Conservation (phyloP, 2,113 vertebrate species). For the Nyctereutes procyonoides region DNA sequence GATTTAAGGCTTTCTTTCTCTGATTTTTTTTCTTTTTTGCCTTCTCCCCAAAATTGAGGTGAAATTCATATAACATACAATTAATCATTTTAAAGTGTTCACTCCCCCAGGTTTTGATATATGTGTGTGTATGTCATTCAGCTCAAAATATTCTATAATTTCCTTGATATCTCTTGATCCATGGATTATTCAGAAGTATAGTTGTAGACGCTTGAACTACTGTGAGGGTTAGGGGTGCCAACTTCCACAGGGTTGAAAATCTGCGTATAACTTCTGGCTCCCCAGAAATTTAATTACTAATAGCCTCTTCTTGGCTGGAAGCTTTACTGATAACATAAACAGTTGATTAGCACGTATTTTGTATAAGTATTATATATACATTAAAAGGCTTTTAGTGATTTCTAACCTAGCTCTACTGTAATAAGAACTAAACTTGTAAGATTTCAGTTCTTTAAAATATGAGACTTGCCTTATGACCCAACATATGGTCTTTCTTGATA, state of each 20-base stretch:
- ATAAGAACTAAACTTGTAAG: not conserved
- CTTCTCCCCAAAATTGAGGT: not conserved
- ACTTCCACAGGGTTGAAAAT: not conserved
- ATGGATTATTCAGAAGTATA: slow-evolving; percentile 5
- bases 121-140: not conserved
- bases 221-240: not conserved
- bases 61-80: not conserved
- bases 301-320: not conserved
- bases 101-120: not conserved
- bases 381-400: not conserved
- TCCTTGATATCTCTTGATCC: not conserved
- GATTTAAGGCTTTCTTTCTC: not conserved
- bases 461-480: slow-evolving; percentile 22
- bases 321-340: not conserved
- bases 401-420: not conserved
- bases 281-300: not conserved
- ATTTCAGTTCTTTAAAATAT: slow-evolving; percentile 31
- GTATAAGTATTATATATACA: not conserved
- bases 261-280: not conserved
- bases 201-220: not conserved
- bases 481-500: not conserved
- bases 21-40: not conserved
- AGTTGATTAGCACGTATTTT: not conserved
- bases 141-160: not conserved
- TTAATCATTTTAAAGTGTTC: slow-evolving; percentile 9